Evolutionary conservation across 2,113 vertebrate genomes (phyloP).

Genomic region (Sorex araneus): DNA sequence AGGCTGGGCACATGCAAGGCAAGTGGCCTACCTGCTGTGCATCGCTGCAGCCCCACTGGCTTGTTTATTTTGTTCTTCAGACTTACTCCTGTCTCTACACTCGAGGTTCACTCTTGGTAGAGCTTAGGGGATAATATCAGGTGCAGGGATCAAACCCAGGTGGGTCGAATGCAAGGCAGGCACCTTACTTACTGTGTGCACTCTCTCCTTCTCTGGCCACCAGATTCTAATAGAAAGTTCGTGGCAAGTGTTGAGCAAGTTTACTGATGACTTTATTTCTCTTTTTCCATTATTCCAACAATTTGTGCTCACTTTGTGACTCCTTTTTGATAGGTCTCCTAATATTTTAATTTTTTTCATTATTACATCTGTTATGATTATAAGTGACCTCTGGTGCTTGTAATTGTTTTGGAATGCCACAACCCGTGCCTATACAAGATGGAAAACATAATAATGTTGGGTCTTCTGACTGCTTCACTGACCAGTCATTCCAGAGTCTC

Average conservation of each 20-base stretch:
- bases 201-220: no score
- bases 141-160: no score
- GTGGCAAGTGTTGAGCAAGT: neutral
- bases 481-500: neutral
- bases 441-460: neutral
- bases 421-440: neutral
- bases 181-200: no score
- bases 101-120: no score
- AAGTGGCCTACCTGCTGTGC: no score
- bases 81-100: no score
- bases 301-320: neutral
- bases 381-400: neutral
- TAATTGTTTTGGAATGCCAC: neutral
- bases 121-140: no score
- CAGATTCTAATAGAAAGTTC: neutral
- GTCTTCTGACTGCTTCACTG: neutral
- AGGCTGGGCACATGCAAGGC: no score
- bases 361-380: neutral
- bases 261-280: neutral
- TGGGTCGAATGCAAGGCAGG: no score
- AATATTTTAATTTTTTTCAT: neutral
- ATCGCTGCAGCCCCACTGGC: no score
- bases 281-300: neutral
- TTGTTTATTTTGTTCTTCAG: no score
- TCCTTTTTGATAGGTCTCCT: neutral